Conservation (phyloP, 23 tunicate species). For the Corella eumyota region DNA sequence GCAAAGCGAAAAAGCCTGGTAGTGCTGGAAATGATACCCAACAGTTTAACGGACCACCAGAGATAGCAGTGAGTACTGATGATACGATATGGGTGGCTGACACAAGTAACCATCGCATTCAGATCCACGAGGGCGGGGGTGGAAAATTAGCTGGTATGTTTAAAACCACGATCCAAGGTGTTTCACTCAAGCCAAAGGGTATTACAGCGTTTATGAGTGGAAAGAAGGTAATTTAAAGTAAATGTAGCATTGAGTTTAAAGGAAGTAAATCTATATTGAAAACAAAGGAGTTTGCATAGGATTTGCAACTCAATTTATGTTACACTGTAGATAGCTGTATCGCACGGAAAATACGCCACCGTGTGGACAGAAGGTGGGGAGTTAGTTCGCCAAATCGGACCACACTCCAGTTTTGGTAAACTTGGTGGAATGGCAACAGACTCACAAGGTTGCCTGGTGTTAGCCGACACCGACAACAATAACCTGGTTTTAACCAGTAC, state of each 20-base stretch:
- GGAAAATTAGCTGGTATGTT: constrained; percentile 28
- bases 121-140: constrained; percentile 27
- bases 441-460: constrained; percentile 16
- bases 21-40: constrained; percentile 2
- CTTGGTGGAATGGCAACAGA: constrained; percentile 41
- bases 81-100: constrained; percentile 52
- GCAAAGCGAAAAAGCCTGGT: constrained; percentile 32
- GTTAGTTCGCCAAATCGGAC: constrained; percentile 37
- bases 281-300: too few relatives aligned
- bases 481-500: constrained; percentile 16
- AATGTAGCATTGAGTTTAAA: constrained; percentile 1
- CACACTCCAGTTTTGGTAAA: constrained; percentile 42
- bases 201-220: constrained; percentile 19
- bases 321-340: constrained; percentile 52
- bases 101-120: constrained; percentile 21
- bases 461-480: constrained; percentile 45
- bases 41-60: constrained; percentile 27
- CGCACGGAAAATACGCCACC: constrained; percentile 43
- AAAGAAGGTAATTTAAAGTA: constrained; percentile 18
- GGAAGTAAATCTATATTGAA: too few relatives aligned
- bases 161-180: constrained; percentile 28
- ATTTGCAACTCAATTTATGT: not conserved
- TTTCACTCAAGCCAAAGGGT: constrained; percentile 43
- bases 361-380: constrained; percentile 46
- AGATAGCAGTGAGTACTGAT: constrained; percentile 22